Base-by-base conservation (phyloP, 2,888 invertebrate genomes). In the Acrocyrtus sp. region DNA sequence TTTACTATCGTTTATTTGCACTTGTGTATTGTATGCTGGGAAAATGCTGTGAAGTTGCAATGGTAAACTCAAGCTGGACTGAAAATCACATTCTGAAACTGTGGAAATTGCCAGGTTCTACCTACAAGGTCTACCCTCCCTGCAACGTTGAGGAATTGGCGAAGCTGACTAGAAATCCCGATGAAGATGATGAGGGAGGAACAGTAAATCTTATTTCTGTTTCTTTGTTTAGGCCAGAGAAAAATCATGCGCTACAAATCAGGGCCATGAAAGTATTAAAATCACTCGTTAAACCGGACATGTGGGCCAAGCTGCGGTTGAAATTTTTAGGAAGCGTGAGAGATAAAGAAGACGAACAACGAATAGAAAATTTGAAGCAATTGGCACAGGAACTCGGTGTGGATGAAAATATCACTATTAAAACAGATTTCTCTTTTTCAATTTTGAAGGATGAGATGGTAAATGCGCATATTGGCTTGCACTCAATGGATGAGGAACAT, bases 401-500 rank as follows among this genome's bases (percentile, higher is more conserved):
- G 8, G 92, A 93, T 78, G 89, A 92, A 70, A 90, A 90, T 82
- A 94, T 99, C 0, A 90, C 93, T 82, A 98, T 98, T 84, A 90
- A 90, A 83, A 88, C 97, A 4, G 98, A 99, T 85, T 88, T 95
- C 27, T 86, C 93, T 0, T 95, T 93, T 84, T 87, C 90, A 0
- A 92, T 93, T 54, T 86, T 99, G 61, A 87, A 94, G 70, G 86
- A 89, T 65, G 88, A 92, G 80, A 89, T 95, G 83, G 77, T 83
- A 3, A 81, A 84, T 68, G 89, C 91, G 34, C 88, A 89, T 54
- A 90, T 98, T 77, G 98, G 96, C 0, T 85, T 99, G 39, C 99
- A 99, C 83, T 94, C 98, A 29, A 99, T 99, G 98, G 92, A 94
- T 90, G 96, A 99, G 85, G 99, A 99, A 84, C 99, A 99, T 86